A percentile compares a stretch with the other conserved stretches of the same genome.
phyloP scores from a whole-genome alignment of 2,113 vertebrate species.

The Osmerus mordax region DNA sequence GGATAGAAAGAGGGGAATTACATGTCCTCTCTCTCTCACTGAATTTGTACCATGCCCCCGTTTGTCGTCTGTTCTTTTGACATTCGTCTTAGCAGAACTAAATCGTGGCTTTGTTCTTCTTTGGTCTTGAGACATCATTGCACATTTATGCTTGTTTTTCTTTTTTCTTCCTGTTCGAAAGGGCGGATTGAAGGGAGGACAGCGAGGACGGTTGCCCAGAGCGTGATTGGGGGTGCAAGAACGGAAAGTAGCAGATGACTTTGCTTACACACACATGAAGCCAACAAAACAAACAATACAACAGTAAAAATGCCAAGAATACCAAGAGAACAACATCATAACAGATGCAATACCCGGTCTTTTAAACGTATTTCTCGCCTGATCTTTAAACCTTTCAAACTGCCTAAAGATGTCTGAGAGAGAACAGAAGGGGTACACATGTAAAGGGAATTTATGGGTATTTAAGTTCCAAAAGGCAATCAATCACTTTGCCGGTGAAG shows the following conservation, averaged over 20 bases:
- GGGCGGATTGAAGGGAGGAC: conserved; percentile 47
- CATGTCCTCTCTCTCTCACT: background rate
- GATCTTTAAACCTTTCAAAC: conserved; percentile 47
- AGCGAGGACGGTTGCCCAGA: conserved; percentile 43
- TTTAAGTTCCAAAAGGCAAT: background rate
- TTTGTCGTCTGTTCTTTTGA: background rate
- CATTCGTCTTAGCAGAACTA: conserved; percentile 39
- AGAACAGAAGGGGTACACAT: conserved; percentile 50
- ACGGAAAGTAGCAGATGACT: conserved; percentile 34
- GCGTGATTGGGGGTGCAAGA: conserved; percentile 26
- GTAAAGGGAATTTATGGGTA: conserved; percentile 39
- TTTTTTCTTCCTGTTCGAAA: conserved; percentile 47
- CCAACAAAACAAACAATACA: conserved; percentile 50
- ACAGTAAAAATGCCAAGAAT: conserved; percentile 55
- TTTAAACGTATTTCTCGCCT: conserved; percentile 43
- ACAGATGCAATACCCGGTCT: conserved; percentile 38
- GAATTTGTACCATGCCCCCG: no score
- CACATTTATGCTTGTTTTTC: conserved; percentile 37
- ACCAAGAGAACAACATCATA: conserved; percentile 34
- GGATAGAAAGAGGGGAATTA: conserved; percentile 9
- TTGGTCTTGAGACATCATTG: conserved; percentile 29
- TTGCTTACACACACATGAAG: conserved; percentile 45
- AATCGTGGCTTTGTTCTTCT: conserved; percentile 53
- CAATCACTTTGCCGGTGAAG: background rate
- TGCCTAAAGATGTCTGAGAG: conserved; percentile 45